Percentiles rank a stretch among this genome's conserved stretches.
phyloP scores from a whole-genome alignment of 2,797 vertebrate species.

The Oreonectes daqikongensis region DNA sequence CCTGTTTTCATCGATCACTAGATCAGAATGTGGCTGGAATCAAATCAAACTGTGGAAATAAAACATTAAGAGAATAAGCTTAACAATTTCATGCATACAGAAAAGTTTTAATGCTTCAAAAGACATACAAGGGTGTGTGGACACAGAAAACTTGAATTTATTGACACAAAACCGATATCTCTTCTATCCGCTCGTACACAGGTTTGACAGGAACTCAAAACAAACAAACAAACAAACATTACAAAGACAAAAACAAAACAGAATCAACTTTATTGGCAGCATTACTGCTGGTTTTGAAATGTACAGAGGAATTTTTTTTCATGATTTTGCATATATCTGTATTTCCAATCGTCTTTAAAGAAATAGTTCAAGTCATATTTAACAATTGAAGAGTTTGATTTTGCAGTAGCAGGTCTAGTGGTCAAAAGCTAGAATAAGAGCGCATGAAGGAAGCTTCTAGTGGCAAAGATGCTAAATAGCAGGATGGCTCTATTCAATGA shows the following conservation, averaged over 20 bases:
- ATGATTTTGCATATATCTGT: constrained; percentile 59
- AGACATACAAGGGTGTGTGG: constrained; percentile 87
- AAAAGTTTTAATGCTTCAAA: constrained; percentile 87
- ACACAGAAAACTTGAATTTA: constrained; percentile 95
- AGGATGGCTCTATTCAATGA: constrained; percentile 51
- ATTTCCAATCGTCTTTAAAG: constrained; percentile 73
- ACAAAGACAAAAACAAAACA: constrained; percentile 68
- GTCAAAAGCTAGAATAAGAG: constrained; percentile 80
- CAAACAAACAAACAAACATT: constrained; percentile 72
- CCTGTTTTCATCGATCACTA: constrained; percentile 64
- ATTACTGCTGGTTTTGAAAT: constrained; percentile 74
- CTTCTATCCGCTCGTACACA: constrained; percentile 89
- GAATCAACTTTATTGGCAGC: constrained; percentile 68
- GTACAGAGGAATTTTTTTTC: constrained; percentile 66
- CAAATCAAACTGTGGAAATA: constrained; percentile 66
- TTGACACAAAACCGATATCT: constrained; percentile 87
- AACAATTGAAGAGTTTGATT: constrained; percentile 75
- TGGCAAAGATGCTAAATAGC: constrained; percentile 62
- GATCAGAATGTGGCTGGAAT: constrained; percentile 65
- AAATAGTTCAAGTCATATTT: constrained; percentile 86
- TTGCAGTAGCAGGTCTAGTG: constrained; percentile 86
- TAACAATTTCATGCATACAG: constrained; percentile 85
- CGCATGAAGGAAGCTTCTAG: constrained; percentile 76
- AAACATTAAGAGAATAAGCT: constrained; percentile 78
- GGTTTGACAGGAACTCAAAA: constrained; percentile 84